phyloP scores from a whole-genome alignment of 2,113 vertebrate species.

The Antechinus flavipes region DNA sequence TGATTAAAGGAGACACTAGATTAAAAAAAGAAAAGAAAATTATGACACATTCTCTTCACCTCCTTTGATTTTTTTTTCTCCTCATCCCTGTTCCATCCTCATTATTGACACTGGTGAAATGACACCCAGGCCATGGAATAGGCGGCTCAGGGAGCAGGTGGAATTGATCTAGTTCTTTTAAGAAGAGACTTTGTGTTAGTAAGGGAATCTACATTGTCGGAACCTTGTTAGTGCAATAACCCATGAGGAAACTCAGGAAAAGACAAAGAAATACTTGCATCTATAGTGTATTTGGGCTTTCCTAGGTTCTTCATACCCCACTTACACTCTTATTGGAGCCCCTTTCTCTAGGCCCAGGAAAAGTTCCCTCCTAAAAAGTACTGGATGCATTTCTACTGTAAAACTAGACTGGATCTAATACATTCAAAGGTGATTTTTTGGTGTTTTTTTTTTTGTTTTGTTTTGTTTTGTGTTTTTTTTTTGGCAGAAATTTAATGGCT shows the following conservation, averaged over 20 bases:
- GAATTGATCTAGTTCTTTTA: neutral
- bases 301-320: neutral
- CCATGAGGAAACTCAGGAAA: neutral
- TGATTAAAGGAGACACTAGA: slow-evolving; percentile 74
- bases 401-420: neutral
- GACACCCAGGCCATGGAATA: neutral
- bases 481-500: neutral
- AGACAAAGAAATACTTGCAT: neutral
- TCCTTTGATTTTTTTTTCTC: slow-evolving; percentile 3
- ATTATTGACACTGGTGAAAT: slow-evolving; percentile 41
- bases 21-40: slow-evolving; percentile 72
- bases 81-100: neutral
- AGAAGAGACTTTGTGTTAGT: neutral
- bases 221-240: neutral
- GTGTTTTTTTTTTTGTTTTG: too few species aligned
- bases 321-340: neutral
- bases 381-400: neutral
- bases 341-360: neutral
- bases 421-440: neutral
- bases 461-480: too few species aligned
- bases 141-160: neutral
- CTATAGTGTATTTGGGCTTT: neutral
- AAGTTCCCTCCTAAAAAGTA: neutral
- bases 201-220: neutral
- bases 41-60: slow-evolving; percentile 50